These are phyloP conservation scores for Ornithoptera priamus DNA, from an alignment of 2,888 invertebrate species.

Conservation along the genomic window DNA sequence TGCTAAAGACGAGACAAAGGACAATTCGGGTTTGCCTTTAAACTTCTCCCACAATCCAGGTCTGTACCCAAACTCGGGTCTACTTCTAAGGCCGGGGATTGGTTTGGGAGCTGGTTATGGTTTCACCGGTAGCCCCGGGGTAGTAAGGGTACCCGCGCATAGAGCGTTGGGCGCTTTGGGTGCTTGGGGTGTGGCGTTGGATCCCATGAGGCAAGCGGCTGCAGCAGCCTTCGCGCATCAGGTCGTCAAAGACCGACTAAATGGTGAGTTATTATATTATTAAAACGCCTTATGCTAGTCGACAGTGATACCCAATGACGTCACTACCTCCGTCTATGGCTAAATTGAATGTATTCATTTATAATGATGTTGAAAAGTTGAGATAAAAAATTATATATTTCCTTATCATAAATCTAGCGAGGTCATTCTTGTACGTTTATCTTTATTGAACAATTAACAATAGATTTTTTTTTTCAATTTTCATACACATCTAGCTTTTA, in stretches of 20 bases:
- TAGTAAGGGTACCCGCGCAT: slow-evolving; percentile 91
- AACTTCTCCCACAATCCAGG: slow-evolving; percentile 70
- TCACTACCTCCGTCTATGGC: background rate
- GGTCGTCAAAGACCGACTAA: slow-evolving; percentile 90
- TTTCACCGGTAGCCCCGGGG: slow-evolving; percentile 85
- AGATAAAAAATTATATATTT: background rate
- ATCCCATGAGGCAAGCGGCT: slow-evolving; percentile 83
- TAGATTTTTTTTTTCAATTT: background rate
- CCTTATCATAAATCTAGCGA: background rate
- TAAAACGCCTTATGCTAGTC: background rate
- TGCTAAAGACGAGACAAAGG: slow-evolving; percentile 70
- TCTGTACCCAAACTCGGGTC: slow-evolving; percentile 64
- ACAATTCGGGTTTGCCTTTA: slow-evolving; percentile 58
- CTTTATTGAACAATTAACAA: background rate
- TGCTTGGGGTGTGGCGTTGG: slow-evolving; percentile 81
- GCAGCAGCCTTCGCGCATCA: slow-evolving; percentile 89
- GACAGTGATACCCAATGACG: background rate
- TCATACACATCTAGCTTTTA: background rate
- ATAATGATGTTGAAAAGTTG: background rate
- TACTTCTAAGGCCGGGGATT: slow-evolving; percentile 67
- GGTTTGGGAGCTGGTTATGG: slow-evolving; percentile 77
- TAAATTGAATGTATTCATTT: background rate
- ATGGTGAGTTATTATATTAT: slow-evolving; percentile 82
- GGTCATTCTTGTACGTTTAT: background rate
- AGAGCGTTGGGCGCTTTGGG: slow-evolving; percentile 78